phyloP scores from a whole-genome alignment of 2,797 vertebrate species.

The Knipowitschia caucasica region DNA sequence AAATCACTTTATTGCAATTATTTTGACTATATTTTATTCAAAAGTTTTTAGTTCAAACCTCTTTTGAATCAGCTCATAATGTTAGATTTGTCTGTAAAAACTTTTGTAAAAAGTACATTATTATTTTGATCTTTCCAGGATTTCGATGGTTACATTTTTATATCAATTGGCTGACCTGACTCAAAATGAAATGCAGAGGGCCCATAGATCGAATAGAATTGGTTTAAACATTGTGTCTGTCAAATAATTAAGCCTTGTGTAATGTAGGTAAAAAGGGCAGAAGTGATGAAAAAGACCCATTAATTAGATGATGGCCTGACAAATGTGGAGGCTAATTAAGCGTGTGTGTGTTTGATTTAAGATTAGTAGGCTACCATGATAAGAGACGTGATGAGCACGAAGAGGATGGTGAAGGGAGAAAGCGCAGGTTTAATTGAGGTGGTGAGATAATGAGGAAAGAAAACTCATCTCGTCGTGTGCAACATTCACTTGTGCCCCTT shows the following conservation, averaged over 20 bases:
- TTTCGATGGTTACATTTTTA: too few species aligned
- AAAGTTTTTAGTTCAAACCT: too few species aligned
- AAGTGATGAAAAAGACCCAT: conserved; percentile 65
- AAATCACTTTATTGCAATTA: too few species aligned
- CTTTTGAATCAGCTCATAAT: too few species aligned
- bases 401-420: conserved; percentile 12
- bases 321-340: conserved; percentile 71
- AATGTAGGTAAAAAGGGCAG: conserved; percentile 52
- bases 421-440: conserved; percentile 55
- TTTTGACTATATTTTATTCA: too few species aligned
- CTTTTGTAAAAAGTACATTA: too few species aligned
- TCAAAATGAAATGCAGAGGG: too few species aligned
- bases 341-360: conserved; percentile 70
- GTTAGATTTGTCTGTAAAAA: too few species aligned
- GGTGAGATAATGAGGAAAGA: conserved; percentile 10
- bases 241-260: conserved; percentile 51
- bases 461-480: conserved; percentile 38
- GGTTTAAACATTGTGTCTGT: conserved; percentile 5
- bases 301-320: conserved; percentile 73
- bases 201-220: too few species aligned
- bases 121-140: too few species aligned
- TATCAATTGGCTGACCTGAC: too few species aligned
- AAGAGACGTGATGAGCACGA: conserved; percentile 57
- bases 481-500: conserved; percentile 29
- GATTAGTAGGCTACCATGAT: conserved; percentile 63